Conservation (phyloP, 2,888 invertebrate genomes). For the Cerceris rybyensis region DNA sequence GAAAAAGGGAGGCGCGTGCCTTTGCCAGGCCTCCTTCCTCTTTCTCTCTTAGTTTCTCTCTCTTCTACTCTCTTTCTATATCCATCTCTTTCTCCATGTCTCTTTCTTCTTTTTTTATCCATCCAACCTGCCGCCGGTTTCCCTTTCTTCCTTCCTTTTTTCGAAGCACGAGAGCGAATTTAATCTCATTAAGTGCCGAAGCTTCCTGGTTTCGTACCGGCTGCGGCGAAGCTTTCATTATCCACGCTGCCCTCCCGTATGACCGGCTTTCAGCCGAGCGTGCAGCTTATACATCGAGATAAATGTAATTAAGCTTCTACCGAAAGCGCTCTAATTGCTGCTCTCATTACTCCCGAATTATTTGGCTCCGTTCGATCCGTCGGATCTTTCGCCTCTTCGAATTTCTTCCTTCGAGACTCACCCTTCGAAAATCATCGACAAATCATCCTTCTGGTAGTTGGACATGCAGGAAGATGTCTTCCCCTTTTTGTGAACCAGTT, state of each 20-base stretch:
- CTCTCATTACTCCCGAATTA: constrained; percentile 68
- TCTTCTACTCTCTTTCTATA: background rate
- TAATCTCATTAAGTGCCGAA: constrained; percentile 75
- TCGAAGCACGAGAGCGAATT: constrained; percentile 66
- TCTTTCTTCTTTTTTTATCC: background rate
- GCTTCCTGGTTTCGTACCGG: constrained; percentile 59
- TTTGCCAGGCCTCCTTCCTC: constrained; percentile 39
- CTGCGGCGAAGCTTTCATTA: constrained; percentile 63
- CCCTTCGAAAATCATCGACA: background rate
- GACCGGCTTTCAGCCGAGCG: constrained; percentile 64
- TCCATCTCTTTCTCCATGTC: background rate
- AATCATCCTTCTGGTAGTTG: too few species aligned
- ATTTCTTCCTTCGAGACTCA: background rate
- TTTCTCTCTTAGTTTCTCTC: constrained; percentile 10
- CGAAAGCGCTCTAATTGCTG: constrained; percentile 73
- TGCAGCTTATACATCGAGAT: constrained; percentile 50
- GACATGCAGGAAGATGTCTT: too few species aligned
- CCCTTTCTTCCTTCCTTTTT: constrained; percentile 43
- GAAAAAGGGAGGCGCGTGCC: constrained; percentile 31
- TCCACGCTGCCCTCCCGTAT: constrained; percentile 64
- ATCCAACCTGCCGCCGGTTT: constrained; percentile 4
- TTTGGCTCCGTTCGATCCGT: constrained; percentile 5
- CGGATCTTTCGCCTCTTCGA: background rate
- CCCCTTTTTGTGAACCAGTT: too few species aligned
- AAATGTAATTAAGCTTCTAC: constrained; percentile 73